These are phyloP conservation scores for Tamandua tetradactyla DNA, from an alignment of 2,797 vertebrate species.

Conservation along the genomic window DNA sequence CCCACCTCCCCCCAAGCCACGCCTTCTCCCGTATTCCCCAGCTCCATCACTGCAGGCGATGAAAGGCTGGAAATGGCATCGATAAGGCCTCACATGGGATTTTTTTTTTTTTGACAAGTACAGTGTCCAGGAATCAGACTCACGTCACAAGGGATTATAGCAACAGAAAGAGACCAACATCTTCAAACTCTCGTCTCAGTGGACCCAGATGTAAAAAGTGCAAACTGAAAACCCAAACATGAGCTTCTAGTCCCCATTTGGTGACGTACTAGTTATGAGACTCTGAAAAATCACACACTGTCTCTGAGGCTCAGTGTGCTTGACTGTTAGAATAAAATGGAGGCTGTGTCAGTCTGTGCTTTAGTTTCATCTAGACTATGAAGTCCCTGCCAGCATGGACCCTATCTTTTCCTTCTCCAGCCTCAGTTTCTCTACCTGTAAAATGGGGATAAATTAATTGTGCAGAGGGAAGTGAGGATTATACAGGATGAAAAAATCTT, in stretches of 20 bases:
- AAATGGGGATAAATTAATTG: background rate
- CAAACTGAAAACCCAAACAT: background rate
- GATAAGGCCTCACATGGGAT: accelerated
- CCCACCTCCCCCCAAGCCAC: accelerated
- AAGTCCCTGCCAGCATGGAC: background rate
- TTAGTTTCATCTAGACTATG: background rate
- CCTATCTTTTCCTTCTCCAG: background rate
- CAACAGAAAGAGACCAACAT: background rate
- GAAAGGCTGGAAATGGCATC: background rate
- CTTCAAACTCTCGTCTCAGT: background rate
- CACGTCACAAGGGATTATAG: background rate
- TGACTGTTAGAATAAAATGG: background rate
- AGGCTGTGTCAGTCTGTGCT: background rate
- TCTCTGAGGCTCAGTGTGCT: background rate
- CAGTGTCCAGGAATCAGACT: no score
- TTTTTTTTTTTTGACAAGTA: no score
- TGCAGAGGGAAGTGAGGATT: background rate
- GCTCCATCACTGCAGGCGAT: accelerated
- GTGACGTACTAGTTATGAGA: no score
- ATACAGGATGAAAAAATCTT: background rate
- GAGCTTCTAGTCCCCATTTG: background rate
- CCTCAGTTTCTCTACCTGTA: background rate
- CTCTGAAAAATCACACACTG: background rate
- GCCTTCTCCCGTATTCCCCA: background rate
- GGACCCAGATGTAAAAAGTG: background rate